These are phyloP conservation scores for Candidula unifasciata DNA, from an alignment of 2,888 invertebrate genomes.

Conservation along the genomic window DNA sequence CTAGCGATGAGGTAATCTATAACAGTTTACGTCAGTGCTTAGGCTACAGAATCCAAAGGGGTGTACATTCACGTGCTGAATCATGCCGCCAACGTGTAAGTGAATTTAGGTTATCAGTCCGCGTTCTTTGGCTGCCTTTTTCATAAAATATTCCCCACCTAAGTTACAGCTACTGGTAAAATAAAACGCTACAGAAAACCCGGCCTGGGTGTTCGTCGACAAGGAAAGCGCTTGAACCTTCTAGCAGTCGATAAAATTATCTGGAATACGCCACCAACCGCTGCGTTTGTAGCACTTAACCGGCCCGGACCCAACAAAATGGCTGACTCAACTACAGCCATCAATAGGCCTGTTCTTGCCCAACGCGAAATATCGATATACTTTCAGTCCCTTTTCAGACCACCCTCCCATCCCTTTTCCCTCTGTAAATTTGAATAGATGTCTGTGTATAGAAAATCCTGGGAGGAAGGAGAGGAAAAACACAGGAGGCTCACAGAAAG, in stretches of 20 bases:
- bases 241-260: background rate
- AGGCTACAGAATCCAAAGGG: too few relatives aligned
- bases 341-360: background rate
- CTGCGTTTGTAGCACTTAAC: background rate
- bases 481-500: background rate
- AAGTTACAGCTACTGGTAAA: too few relatives aligned
- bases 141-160: too few relatives aligned
- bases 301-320: constrained; percentile 1
- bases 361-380: constrained; percentile 19
- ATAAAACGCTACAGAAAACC: too few relatives aligned
- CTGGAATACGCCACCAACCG: background rate
- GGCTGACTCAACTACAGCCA: constrained; percentile 1
- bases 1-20: too few relatives aligned
- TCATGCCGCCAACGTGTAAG: too few relatives aligned
- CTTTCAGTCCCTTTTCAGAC: background rate
- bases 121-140: too few relatives aligned
- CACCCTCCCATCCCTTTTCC: constrained; percentile 7
- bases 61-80: too few relatives aligned
- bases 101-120: too few relatives aligned
- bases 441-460: constrained; percentile 24
- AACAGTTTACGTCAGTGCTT: too few relatives aligned
- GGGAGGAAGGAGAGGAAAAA: background rate
- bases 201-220: too few relatives aligned
- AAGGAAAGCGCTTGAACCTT: background rate
- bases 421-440: constrained; percentile 40